Base-by-base conservation (phyloP, 2,113 vertebrate genomes). In the Mormyrus iriodes region DNA sequence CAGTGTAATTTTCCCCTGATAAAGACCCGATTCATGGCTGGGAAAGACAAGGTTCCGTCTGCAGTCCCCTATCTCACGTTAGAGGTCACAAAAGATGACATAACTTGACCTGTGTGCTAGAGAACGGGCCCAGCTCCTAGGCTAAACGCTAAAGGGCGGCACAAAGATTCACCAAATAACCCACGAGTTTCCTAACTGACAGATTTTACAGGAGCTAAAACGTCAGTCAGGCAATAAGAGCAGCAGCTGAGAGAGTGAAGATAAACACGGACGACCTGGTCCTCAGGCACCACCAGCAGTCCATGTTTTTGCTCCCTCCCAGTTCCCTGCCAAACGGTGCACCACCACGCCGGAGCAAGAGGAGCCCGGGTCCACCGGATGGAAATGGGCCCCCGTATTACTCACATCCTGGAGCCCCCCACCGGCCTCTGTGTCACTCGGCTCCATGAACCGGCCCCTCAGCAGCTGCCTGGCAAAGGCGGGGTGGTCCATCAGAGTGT, bases 401-500 rank as follows among this genome's bases (percentile, higher is more conserved):
- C 92, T 91, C 83, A 93, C 93, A 89, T 93, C 91, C 88, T 92
- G 90, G 88, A 93, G 51, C 69, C 51, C 90, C 90, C 92, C 42
- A 1, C 92, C 90, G 73, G 61, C 89, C 2, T 88, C 93, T 15
- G 84, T 10, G 3, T 90, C 84, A 3, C 89, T 84, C 0, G 92
- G 90, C 91, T 97, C 96, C 24, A 97, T 90, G 73, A 97, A 95
- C 58, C 95, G 95, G 87, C 96, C 96, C 88, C 95, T 94, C 90
- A 99, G 97, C 8, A 99, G 96, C 52, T 92, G 94, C 61, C 94
- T 96, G 94, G 97, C 97, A 92, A 96, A 96, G 61, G 94, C 94
- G 0, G 97, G 96, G 42, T 97, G 97, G 93, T 99, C 98, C 95
- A 98, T 96, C 13, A 99, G 91, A 10, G 97, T 96, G 95, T 99